These are phyloP conservation scores for Sebastes matsubarae DNA, from an alignment of 2,797 vertebrate genomes.

Conservation along the genomic window DNA sequence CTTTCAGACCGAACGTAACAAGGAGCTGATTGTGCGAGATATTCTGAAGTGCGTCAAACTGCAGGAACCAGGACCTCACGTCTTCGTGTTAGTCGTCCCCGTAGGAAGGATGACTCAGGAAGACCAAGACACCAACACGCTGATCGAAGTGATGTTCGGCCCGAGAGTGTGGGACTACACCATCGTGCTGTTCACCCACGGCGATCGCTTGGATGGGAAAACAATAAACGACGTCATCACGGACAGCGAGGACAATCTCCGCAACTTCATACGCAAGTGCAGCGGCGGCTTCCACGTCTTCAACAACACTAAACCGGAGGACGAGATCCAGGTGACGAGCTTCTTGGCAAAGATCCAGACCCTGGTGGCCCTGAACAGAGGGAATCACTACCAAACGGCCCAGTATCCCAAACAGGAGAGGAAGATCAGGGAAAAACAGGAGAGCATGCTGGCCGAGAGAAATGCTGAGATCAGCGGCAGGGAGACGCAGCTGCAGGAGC, in stretches of 20 bases:
- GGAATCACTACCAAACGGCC: not conserved
- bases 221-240: constrained; percentile 55
- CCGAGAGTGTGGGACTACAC: constrained; percentile 69
- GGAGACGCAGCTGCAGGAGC: constrained; percentile 21
- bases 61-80: constrained; percentile 60
- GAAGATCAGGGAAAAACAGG: constrained; percentile 51
- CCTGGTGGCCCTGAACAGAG: constrained; percentile 70
- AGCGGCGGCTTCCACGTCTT: constrained; percentile 71
- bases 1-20: constrained; percentile 39
- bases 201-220: constrained; percentile 59
- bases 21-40: constrained; percentile 44
- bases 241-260: constrained; percentile 54
- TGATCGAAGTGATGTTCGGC: constrained; percentile 70
- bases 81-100: constrained; percentile 63
- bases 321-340: constrained; percentile 43
- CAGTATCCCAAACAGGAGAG: constrained; percentile 60
- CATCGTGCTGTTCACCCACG: constrained; percentile 73
- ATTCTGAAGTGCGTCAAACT: constrained; percentile 61
- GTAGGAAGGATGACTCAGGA: constrained; percentile 70
- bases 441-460: constrained; percentile 46
- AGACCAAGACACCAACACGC: constrained; percentile 55
- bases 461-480: not conserved
- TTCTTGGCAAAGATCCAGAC: constrained; percentile 69
- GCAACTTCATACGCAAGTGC: constrained; percentile 65
- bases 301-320: constrained; percentile 56